Conservation (phyloP, 2,797 vertebrate species). For the Rhinoraja longicauda region DNA sequence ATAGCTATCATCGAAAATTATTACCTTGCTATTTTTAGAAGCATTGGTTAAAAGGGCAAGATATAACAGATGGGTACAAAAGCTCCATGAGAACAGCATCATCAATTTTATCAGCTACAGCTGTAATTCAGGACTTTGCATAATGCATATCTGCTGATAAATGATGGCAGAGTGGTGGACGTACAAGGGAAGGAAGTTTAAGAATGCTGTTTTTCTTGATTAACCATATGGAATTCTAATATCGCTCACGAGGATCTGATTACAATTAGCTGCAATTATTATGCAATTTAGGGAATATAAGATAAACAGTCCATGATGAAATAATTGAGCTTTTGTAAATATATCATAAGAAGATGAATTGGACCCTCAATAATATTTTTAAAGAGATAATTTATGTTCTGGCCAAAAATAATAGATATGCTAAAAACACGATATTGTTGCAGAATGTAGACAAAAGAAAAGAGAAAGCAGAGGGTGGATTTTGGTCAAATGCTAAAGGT, state of each 20-base stretch:
- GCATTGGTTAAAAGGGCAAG: background rate
- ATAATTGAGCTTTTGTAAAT: background rate
- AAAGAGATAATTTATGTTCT: background rate
- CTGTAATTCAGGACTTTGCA: background rate
- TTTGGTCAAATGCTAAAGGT: background rate
- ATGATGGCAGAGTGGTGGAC: background rate
- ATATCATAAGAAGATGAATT: background rate
- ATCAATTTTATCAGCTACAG: background rate
- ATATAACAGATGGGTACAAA: background rate
- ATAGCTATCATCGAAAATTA: background rate
- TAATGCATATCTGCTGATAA: background rate
- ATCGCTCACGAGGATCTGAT: slow-evolving; percentile 10
- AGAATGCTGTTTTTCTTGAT: background rate
- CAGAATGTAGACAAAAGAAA: background rate
- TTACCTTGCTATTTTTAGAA: slow-evolving; percentile 27
- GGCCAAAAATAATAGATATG: background rate
- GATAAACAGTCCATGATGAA: background rate
- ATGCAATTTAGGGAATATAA: background rate
- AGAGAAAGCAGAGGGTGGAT: background rate
- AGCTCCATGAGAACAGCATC: no score
- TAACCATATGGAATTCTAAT: background rate
- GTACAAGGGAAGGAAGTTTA: background rate
- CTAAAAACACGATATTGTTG: background rate
- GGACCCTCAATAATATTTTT: background rate
- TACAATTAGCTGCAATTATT: slow-evolving; percentile 29